Evolutionary conservation across 1,140 invertebrate genomes (phyloP).

Genomic region (Drosophila tani): DNA sequence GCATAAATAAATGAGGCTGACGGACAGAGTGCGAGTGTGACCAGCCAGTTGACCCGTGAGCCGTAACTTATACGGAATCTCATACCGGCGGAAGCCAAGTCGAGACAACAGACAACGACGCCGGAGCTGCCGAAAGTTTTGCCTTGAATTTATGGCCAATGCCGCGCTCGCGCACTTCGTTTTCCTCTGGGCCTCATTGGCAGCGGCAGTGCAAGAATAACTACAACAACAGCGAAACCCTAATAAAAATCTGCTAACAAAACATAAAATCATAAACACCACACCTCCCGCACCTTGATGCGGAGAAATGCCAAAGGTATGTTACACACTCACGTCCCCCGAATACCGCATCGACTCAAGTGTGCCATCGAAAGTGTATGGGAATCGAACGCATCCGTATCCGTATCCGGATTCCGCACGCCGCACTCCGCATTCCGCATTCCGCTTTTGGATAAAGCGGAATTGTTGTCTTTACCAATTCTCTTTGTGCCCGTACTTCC

Average conservation of each 20-base stretch:
- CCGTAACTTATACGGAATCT: constrained; percentile 36
- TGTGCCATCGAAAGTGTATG: constrained; percentile 73
- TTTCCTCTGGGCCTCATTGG: constrained; percentile 70
- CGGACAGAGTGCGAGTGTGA: constrained; percentile 24
- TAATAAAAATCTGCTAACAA: constrained; percentile 47
- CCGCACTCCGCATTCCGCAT: constrained; percentile 13
- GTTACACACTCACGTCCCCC: constrained; percentile 20
- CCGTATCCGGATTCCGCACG: constrained; percentile 44
- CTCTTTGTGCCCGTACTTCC: constrained; percentile 6
- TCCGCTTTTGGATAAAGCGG: constrained; percentile 16
- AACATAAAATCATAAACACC: constrained; percentile 43
- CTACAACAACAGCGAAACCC: constrained; percentile 10
- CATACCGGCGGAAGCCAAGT: not conserved
- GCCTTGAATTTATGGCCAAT: constrained; percentile 59
- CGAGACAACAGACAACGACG: not conserved
- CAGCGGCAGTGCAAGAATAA: constrained; percentile 11
- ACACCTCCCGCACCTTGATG: not conserved
- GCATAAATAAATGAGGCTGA: constrained; percentile 71
- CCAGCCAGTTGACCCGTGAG: constrained; percentile 54
- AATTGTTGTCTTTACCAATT: constrained; percentile 39
- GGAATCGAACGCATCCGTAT: constrained; percentile 35
- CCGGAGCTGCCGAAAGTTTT: constrained; percentile 56
- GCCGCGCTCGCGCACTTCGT: constrained; percentile 72
- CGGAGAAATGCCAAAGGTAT: constrained; percentile 50
- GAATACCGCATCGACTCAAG: constrained; percentile 59